Evolutionary conservation across 1,140 invertebrate genomes (phyloP).

Genomic region (Neodiprion virginianus): DNA sequence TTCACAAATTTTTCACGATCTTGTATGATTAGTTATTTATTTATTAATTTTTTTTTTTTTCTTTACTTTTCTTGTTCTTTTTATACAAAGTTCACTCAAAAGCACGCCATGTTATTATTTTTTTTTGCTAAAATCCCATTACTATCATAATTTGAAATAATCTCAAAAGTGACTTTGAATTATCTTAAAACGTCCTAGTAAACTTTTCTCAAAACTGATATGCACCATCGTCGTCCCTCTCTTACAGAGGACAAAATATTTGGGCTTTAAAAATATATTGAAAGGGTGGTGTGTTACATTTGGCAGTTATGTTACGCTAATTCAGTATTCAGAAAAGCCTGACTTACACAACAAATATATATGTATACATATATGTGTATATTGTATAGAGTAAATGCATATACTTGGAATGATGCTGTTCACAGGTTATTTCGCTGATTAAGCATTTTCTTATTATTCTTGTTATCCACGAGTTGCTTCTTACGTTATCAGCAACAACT

Average conservation of each 20-base stretch:
- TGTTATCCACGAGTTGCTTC: not conserved
- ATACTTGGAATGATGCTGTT: slow-evolving; percentile 45
- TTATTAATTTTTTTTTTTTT: slow-evolving; percentile 22
- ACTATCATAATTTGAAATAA: slow-evolving; percentile 31
- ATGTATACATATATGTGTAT: slow-evolving; percentile 7
- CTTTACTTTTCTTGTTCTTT: slow-evolving; percentile 25
- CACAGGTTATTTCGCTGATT: slow-evolving; percentile 1
- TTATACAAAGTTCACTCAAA: slow-evolving; percentile 19
- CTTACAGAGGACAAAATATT: not conserved
- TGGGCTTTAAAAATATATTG: not conserved
- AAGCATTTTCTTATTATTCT: slow-evolving; percentile 6
- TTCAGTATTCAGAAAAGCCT: not conserved
- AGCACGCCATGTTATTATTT: slow-evolving; percentile 26
- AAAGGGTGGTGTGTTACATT: not conserved
- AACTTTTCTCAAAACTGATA: slow-evolving; percentile 29
- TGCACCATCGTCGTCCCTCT: not conserved
- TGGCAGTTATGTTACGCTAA: not conserved
- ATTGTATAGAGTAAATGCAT: slow-evolving; percentile 44
- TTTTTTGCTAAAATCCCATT: slow-evolving; percentile 28
- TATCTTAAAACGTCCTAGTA: slow-evolving; percentile 19
- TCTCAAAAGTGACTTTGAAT: slow-evolving; percentile 40
- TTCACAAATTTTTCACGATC: not conserved
- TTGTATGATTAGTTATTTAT: not conserved
- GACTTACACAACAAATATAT: not conserved
- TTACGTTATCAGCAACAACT: no score